Evolutionary conservation across 2,113 vertebrate genomes (phyloP).

Genomic region (Enhydra lutris): DNA sequence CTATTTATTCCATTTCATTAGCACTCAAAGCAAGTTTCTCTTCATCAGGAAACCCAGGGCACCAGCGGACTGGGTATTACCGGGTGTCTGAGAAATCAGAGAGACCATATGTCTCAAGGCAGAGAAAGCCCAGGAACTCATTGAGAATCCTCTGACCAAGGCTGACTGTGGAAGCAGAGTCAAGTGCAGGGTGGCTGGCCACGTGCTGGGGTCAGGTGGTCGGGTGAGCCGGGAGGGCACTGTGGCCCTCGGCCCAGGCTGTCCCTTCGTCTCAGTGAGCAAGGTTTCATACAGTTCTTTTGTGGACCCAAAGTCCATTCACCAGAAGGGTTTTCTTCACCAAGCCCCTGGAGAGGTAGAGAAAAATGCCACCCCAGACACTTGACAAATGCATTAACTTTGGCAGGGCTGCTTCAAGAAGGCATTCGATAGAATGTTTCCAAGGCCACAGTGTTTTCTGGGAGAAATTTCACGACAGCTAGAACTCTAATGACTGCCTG

Average conservation of each 20-base stretch:
- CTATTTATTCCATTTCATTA: background rate
- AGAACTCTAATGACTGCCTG: constrained; percentile 47
- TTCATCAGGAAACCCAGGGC: background rate
- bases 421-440: constrained; percentile 20
- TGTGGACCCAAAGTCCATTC: background rate
- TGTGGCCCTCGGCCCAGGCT: background rate
- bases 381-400: background rate
- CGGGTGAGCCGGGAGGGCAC: background rate
- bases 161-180: background rate
- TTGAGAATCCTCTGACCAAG: background rate
- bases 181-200: background rate
- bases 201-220: background rate
- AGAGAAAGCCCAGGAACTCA: background rate
- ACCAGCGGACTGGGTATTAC: background rate
- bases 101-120: background rate
- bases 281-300: background rate
- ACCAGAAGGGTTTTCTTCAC: background rate
- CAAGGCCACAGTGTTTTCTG: constrained; percentile 54
- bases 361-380: background rate
- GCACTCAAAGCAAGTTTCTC: background rate
- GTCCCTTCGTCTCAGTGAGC: background rate
- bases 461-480: constrained; percentile 58
- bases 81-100: background rate
- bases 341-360: background rate
- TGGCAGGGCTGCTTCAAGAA: constrained; percentile 48